Conservation (phyloP, 1,140 invertebrate species). For the Mercenaria mercenaria region DNA sequence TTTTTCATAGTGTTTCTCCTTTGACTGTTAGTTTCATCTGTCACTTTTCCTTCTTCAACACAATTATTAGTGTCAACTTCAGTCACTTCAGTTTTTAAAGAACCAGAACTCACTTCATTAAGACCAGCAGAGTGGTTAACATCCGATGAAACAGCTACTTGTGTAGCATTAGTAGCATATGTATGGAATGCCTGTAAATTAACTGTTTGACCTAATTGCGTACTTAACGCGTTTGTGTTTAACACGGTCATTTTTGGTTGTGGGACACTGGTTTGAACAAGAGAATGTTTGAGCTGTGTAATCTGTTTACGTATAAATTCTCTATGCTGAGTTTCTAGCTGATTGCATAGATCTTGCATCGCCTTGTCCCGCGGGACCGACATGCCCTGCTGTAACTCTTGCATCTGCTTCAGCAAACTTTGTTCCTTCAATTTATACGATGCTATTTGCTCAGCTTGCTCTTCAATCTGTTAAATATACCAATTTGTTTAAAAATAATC, state of each 20-base stretch:
- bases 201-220: not conserved
- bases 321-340: slow-evolving; percentile 78
- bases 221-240: not conserved
- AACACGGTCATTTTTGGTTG: slow-evolving; percentile 15
- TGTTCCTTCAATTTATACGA: slow-evolving; percentile 77
- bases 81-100: not conserved
- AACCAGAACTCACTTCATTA: not conserved
- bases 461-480: slow-evolving; percentile 75
- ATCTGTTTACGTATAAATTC: slow-evolving; percentile 80
- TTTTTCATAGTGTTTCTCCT: not conserved
- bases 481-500: too few species aligned
- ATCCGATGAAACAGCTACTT: not conserved
- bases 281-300: slow-evolving; percentile 60
- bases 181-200: slow-evolving; percentile 4
- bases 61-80: not conserved
- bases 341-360: slow-evolving; percentile 72
- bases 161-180: not conserved
- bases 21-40: not conserved
- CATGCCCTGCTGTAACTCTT: slow-evolving; percentile 48
- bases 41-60: not conserved
- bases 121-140: not conserved
- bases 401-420: slow-evolving; percentile 76
- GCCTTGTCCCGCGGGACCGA: slow-evolving; percentile 62
- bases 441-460: slow-evolving; percentile 79
- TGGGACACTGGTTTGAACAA: not conserved